Evolutionary conservation across 2,888 invertebrate species (phyloP), one percentile per base, ranked within the genome.

Genomic region (Malacosoma neustria): DNA sequence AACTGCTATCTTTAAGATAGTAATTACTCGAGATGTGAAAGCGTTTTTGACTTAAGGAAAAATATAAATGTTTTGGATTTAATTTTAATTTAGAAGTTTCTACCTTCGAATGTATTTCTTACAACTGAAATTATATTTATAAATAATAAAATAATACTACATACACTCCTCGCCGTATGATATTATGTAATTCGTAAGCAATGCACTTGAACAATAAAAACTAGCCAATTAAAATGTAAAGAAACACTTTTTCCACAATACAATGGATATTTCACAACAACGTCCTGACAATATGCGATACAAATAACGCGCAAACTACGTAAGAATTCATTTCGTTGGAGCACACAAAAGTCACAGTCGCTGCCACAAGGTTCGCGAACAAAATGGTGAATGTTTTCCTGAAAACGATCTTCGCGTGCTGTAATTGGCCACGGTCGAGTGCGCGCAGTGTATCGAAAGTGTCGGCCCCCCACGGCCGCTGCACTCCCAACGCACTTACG

Each of bases 331-430:
- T 72, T 58, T 54, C 61, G 54, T 47, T 39, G 44, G 43, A 44
- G 43, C 49, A 52, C 59, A 58, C 61, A 56, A 43, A 50, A 61
- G 47, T 43, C 68, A 68, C 69, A 60, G 67, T 59, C 46, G 61
- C 61, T 61, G 54, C 61, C 57, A 51, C 72, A 62, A 72, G 61
- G 57, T 60, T 54, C 73, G 69, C 63, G 55, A 57, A 71, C 70
- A 80, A 77, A 80, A 81, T 81, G 79, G 81, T 80, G 79, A 82
- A 79, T 76, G 81, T 77, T 74, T 73, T 71, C 72, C 76, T 76
- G 76, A 77, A 80, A 77, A 61, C 73, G 69, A 63, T 72, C 67
- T 67, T 76, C 69, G 77, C 75, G 77, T 74, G 73, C 68, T 49
- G 71, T 70, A 70, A 72, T 70, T 67, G 65, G 66, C 57, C 58